Evolutionary conservation across 2,113 vertebrate genomes (phyloP), one percentile per base, ranked within the genome.

Genomic region (Melanocharis versteri): DNA sequence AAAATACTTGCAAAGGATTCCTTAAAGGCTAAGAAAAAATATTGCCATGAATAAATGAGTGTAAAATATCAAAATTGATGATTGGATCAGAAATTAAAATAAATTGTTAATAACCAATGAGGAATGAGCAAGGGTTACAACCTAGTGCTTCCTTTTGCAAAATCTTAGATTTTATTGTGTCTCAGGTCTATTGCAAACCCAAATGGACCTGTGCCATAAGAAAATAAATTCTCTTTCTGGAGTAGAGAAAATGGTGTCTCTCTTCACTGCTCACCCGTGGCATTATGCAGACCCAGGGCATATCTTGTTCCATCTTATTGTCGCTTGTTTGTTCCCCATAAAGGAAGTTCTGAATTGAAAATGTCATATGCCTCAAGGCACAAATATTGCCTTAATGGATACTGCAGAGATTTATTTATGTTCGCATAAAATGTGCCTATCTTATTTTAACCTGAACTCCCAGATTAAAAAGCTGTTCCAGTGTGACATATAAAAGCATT

Each of bases 271-370:
- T 93, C 75, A 73, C 11, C 42, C 4, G 0, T 72, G 75, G 39
- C 73, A 54, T 72, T 77, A 56, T 44, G 39, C 33, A 70, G 82
- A 94, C 28, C 40, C 37, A 93, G 78, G 62, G 54, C 54, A 88
- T 83, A 91, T 96, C 91, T 91, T 91, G 78, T 91, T 96, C 75
- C 57, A n/a, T 96, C 92, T 96, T 88, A 78, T 5, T 88, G 64
- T 73, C 86, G 30, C 75, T 94, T 83, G 53, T 50, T 88, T 87
- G 16, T 88, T 85, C 19, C 61, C 66, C 24, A 11, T n/a, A 83
- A 80, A 91, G 71, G 82, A 95, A 92, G 30, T 24, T 86, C 68
- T 89, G 85, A 91, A 78, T 48, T 86, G 79, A 88, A 96, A 94
- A 94, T 88, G 82, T 93, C 92, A 71, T 27, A 42, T 31, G 64